Base-by-base conservation (phyloP, 1,140 invertebrate species). In the Drosophila lacertosa region DNA sequence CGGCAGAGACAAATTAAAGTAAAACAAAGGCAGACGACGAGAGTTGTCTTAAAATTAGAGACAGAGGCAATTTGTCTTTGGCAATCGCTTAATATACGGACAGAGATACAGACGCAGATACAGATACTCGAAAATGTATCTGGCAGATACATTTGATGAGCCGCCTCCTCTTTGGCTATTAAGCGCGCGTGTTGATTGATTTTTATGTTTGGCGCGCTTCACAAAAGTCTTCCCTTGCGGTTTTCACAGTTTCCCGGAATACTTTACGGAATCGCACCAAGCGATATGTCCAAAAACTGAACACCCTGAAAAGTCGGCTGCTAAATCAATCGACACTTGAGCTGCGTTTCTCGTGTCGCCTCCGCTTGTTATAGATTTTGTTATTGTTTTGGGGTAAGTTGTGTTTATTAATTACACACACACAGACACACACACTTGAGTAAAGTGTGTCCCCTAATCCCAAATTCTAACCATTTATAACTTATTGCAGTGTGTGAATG, bases 11-110 rank as follows among this genome's bases (percentile, higher is more conserved):
- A 86, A 86, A 86, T 86, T 86, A 81, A 84, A 84, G 57, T 72
- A 45, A 66, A 74, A 68, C 26, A 58, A 60, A 39, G 54, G 32
- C 44, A 54, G 58, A 50, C 62, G 55, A 68, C 62, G 63, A 67
- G 54, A 55, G 73, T 65, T 65, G 69, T 88, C 82, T 88, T 81
- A 75, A 86, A 86, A 86, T 82, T 86, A 82, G 82, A 88, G 83
- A 82, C 81, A 81, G 64, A 77, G 76, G 77, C 82, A 86, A 86
- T 86, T 86, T 86, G 82, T 86, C 82, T 86, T 84, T 80, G 73
- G 81, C 77, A 88, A 84, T 76, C 67, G 73, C 60, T 76, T 58
- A 69, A 66, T 70, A 45, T 29, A 69, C 20, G 40, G 29, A 37
- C 11, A 26, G 1, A 5, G 4, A n/a, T 13, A 64, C 22, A 53